These are phyloP conservation scores for Suillia variegata DNA, from an alignment of 2,888 invertebrate species.

Conservation along the genomic window DNA sequence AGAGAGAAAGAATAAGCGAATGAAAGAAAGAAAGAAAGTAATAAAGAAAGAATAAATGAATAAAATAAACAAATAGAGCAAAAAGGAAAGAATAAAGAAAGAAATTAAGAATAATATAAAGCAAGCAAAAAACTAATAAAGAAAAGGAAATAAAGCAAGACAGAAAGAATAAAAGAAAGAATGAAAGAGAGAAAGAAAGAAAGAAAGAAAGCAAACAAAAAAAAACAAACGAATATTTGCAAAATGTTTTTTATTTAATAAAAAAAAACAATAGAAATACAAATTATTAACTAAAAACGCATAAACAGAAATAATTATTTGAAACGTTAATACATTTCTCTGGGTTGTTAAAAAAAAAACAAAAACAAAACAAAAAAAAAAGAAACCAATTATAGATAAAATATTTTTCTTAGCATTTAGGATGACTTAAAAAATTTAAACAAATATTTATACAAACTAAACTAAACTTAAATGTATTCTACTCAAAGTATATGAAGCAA, in stretches of 20 bases:
- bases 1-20: slow-evolving; percentile 19
- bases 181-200: not conserved
- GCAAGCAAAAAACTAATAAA: slow-evolving; percentile 16
- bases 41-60: slow-evolving; percentile 45
- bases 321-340: slow-evolving; percentile 18
- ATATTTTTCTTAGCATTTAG: slow-evolving; percentile 1
- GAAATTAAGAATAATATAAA: slow-evolving; percentile 28
- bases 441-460: no score
- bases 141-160: slow-evolving; percentile 13
- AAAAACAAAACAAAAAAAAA: slow-evolving; percentile 4
- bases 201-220: not conserved
- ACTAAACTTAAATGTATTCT: slow-evolving; percentile 5
- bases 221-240: no score
- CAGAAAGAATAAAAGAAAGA: slow-evolving; percentile 12
- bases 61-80: slow-evolving; percentile 27
- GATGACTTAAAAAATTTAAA: slow-evolving; percentile 1
- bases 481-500: slow-evolving; percentile 9
- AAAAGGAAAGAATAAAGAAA: slow-evolving; percentile 12
- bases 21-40: slow-evolving; percentile 31
- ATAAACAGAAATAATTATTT: not conserved
- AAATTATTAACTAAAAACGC: not conserved
- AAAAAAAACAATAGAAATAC: no score
- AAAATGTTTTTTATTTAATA: no score
- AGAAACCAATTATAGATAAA: slow-evolving; percentile 13
- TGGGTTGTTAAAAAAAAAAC: slow-evolving; percentile 19